A percentile compares a stretch with the other conserved stretches of the same genome.
These are phyloP conservation scores for Zonotrichia leucophrys DNA, from an alignment of 2,113 vertebrate species.

Conservation along the genomic window DNA sequence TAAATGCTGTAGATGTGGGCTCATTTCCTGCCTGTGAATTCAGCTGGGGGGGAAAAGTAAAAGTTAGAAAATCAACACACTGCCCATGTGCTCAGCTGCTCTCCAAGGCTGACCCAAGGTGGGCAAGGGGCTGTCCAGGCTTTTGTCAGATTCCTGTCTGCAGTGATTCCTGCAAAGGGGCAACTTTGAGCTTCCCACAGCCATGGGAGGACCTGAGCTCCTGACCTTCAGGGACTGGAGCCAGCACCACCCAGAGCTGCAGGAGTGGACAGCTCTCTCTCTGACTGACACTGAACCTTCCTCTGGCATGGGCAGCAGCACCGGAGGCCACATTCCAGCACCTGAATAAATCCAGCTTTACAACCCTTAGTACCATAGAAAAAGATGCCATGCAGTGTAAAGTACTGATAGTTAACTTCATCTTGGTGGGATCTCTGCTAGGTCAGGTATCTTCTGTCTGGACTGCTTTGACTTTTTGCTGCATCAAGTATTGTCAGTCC, in stretches of 20 bases:
- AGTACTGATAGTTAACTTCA: background rate
- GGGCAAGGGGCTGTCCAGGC: background rate
- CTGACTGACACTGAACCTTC: fast-evolving
- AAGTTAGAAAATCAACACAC: background rate
- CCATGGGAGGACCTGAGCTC: background rate
- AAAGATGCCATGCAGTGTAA: background rate
- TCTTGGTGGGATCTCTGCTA: background rate
- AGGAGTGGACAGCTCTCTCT: background rate
- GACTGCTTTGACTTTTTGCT: background rate
- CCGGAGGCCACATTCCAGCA: background rate
- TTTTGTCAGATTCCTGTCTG: background rate
- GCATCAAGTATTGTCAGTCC: background rate
- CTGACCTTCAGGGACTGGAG: background rate
- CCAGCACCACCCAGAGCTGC: background rate
- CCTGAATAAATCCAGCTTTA: background rate
- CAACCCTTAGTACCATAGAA: fast-evolving
- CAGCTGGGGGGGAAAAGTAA: background rate
- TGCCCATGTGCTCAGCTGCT: background rate
- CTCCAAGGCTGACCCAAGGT: background rate
- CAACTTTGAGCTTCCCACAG: background rate
- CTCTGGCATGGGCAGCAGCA: background rate
- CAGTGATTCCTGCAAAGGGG: background rate
- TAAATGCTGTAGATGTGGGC: background rate
- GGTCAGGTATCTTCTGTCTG: background rate
- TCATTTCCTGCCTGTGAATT: background rate